Base-by-base conservation (phyloP, 2,888 invertebrate species). In the Prostheceraeus crozeri region DNA sequence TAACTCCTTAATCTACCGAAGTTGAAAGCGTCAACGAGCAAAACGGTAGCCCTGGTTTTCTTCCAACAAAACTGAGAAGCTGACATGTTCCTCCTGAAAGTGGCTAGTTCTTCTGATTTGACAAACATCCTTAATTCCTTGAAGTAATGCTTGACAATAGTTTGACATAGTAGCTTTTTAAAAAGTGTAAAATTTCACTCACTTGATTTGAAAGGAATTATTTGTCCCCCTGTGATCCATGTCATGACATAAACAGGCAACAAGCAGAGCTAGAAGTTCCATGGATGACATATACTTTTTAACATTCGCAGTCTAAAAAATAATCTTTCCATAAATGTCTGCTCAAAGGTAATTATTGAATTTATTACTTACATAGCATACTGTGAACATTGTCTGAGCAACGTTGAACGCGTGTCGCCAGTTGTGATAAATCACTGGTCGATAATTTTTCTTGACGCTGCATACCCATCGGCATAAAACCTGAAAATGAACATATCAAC, bases 201-300 rank as follows among this genome's bases (percentile, higher is more conserved):
- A 56, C 48, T 90, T 91, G 60, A 83, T 85, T 74, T 93, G 93
- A 71, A 91, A 93, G 4, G 91, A 89, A 75, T 94, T 94, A 76
- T 93, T 93, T 0, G 93, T 93, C 23, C 93, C 93, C 71, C 93
- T 81, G 73, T 93, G 93, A 73, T 94, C 93, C 62, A 93, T 77
- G 72, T 93, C 93, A 76, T 93, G 93, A 72, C 90, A 91, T 23
- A 94, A 79, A 73, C 93, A 93, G 11, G 91, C 93, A 1, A 91
- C 90, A 52, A 94, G 75, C 1, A 93, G 80, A 0, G 89, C 86
- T 46, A 93, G 78, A 62, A 89, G 87, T 69, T 93, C 93, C 48
- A 91, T 80, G 70, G 90, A 89, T 16, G 83, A 84, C 86, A 93
- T 89, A 14, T 1, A 40, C 6, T 23, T 57, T 6, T 8, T n/a